Evolutionary conservation across 2,113 vertebrate species (phyloP).

Genomic region (Nesoenas mayeri): DNA sequence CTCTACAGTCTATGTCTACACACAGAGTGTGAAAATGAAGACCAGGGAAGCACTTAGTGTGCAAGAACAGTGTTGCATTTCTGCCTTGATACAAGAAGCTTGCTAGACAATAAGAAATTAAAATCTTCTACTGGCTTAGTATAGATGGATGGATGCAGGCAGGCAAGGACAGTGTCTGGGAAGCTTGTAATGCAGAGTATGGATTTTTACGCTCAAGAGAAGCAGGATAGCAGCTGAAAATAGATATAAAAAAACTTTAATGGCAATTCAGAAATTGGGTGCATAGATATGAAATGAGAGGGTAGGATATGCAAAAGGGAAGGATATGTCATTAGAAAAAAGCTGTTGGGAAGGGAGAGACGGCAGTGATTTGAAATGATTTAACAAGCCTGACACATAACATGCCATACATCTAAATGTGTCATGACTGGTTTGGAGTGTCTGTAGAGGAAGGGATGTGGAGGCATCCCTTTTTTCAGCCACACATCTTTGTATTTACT

Average conservation of each 20-base stretch:
- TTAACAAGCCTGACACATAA: neutral
- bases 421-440: neutral
- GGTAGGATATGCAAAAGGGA: neutral
- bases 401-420: neutral
- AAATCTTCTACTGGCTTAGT: neutral
- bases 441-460: neutral
- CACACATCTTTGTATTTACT: neutral
- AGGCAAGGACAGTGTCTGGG: neutral
- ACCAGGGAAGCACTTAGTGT: neutral
- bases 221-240: neutral
- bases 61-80: neutral
- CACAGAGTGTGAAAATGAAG: neutral
- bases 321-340: neutral
- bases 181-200: neutral
- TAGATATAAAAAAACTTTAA: neutral
- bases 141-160: neutral
- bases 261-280: neutral
- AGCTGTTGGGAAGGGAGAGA: neutral
- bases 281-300: neutral
- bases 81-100: neutral
- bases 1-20: neutral
- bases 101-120: neutral
- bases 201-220: neutral
- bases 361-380: neutral
- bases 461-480: neutral